Percentiles rank a stretch among this genome's conserved stretches.
Conservation (phyloP, 1,140 invertebrate species). For the Zophobas morio region DNA sequence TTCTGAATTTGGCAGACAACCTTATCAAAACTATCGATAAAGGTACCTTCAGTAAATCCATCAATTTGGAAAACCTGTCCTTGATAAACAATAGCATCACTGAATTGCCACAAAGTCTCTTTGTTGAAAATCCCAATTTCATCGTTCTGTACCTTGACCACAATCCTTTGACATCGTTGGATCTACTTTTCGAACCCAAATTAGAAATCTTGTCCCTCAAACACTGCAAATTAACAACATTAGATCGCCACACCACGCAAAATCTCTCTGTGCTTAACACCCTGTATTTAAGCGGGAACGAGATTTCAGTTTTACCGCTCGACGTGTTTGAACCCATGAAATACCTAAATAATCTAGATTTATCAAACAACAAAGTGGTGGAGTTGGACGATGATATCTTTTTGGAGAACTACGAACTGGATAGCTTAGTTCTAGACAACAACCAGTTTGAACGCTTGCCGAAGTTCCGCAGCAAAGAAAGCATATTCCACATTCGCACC, state of each 20-base stretch:
- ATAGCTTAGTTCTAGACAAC: conserved; percentile 60
- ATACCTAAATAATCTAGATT: conserved; percentile 58
- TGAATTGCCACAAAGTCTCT: conserved; percentile 56
- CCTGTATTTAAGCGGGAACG: conserved; percentile 63
- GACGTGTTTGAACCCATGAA: conserved; percentile 57
- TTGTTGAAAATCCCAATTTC: conserved; percentile 58
- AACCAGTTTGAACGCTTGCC: conserved; percentile 62
- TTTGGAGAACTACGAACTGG: conserved; percentile 54
- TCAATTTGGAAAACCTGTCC: conserved; percentile 59
- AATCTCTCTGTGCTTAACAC: conserved; percentile 55
- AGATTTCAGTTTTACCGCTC: conserved; percentile 54
- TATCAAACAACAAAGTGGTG: conserved; percentile 62
- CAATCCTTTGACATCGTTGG: conserved; percentile 61
- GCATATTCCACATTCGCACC: conserved; percentile 54
- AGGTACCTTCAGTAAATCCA: conserved; percentile 57
- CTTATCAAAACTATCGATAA: conserved; percentile 58
- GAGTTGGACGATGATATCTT: conserved; percentile 60
- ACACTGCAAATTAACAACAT: conserved; percentile 58
- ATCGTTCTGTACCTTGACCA: conserved; percentile 59
- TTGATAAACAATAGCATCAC: conserved; percentile 63
- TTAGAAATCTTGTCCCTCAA: conserved; percentile 61
- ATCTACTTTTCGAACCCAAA: conserved; percentile 52
- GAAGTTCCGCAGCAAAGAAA: conserved; percentile 55
- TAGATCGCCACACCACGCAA: conserved; percentile 54
- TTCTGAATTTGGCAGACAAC: conserved; percentile 62